Evolutionary conservation across 2,113 vertebrate species (phyloP).

Genomic region (Neodontobutis hainanensis): DNA sequence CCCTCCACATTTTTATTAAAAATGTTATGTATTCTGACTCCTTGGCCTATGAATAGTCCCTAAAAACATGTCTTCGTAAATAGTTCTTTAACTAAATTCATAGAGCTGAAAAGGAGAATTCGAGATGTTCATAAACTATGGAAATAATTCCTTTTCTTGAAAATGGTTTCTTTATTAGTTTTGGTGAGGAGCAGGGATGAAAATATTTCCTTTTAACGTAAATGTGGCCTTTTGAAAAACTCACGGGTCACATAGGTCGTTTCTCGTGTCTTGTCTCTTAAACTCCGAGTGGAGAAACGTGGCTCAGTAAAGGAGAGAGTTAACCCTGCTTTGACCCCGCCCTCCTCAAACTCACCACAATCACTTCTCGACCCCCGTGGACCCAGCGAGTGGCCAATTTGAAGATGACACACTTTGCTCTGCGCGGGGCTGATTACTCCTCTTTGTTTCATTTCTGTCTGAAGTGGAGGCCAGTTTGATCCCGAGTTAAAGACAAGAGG

Average conservation of each 20-base stretch:
- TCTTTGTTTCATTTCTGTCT: conserved; percentile 69
- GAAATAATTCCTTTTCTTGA: too few relatives aligned
- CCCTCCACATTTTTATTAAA: too few relatives aligned
- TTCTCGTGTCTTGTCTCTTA: conserved; percentile 39
- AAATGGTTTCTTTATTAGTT: too few relatives aligned
- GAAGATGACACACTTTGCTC: conserved; percentile 81
- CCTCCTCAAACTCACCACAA: conserved; percentile 45
- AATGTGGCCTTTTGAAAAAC: conserved; percentile 13
- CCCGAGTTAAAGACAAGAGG: conserved; percentile 72
- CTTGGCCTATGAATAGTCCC: too few relatives aligned
- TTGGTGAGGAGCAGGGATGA: too few relatives aligned
- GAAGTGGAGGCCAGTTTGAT: conserved; percentile 75
- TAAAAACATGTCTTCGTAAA: too few relatives aligned
- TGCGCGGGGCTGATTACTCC: conserved; percentile 48
- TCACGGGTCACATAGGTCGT: conserved; percentile 35
- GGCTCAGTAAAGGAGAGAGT: conserved; percentile 46
- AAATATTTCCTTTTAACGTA: too few relatives aligned
- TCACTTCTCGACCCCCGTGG: conserved; percentile 71
- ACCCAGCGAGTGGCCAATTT: conserved; percentile 59
- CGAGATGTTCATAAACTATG: too few relatives aligned
- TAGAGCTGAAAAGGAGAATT: too few relatives aligned
- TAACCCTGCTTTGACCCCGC: conserved; percentile 46
- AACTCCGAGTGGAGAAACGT: conserved; percentile 31
- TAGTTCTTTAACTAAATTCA: too few relatives aligned
- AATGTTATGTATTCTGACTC: too few relatives aligned